Percentiles rank a stretch among this genome's conserved stretches.
Evolutionary conservation across 2,888 invertebrate species (phyloP).

Genomic region (Tetranychus piercei): DNA sequence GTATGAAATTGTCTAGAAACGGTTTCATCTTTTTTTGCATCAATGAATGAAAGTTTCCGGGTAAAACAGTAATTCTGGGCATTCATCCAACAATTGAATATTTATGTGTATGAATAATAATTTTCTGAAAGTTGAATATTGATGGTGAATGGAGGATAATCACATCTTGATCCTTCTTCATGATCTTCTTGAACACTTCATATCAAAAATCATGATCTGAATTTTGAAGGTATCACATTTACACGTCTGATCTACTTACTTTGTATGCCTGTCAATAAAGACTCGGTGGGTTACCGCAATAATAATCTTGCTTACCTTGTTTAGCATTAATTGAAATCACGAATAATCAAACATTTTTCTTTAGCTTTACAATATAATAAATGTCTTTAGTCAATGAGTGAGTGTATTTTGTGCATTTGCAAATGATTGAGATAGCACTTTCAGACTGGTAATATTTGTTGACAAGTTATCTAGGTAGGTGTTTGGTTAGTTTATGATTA

Average conservation of each 20-base stretch:
- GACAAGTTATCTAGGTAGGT: not conserved
- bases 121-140: not conserved
- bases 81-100: not conserved
- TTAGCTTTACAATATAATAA: not conserved
- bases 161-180: not conserved
- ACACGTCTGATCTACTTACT: not conserved
- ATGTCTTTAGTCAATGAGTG: not conserved
- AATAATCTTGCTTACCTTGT: not conserved
- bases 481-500: not conserved
- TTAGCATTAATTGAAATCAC: not conserved
- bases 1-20: too few species aligned
- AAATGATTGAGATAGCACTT: not conserved
- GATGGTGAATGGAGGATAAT: not conserved
- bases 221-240: not conserved
- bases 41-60: not conserved
- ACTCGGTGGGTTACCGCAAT: not conserved
- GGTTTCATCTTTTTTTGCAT: not conserved
- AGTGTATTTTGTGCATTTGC: not conserved
- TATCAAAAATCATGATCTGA: not conserved
- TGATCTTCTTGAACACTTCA: not conserved
- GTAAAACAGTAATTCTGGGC: not conserved
- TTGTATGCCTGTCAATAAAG: not conserved
- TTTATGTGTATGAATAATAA: not conserved
- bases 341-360: not conserved
- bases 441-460: not conserved